Conservation (phyloP, 2,888 invertebrate genomes). For the Polia nebulosa region DNA sequence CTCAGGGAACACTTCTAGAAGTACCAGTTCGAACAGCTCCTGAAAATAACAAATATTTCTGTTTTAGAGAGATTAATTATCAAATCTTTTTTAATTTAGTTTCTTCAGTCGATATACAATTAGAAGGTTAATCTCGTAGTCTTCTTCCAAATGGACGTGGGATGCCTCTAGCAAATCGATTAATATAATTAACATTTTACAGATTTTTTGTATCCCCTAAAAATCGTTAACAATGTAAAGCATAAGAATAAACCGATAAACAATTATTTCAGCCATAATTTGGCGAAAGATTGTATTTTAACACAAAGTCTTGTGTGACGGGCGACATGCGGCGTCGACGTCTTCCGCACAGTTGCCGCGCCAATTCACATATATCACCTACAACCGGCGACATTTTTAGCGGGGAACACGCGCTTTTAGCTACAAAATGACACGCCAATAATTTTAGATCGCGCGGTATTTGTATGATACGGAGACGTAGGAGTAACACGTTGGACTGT, state of each 20-base stretch:
- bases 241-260: slow-evolving; percentile 33
- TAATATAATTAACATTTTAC: background rate
- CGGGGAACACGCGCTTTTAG: slow-evolving; percentile 74
- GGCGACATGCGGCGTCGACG: slow-evolving; percentile 39
- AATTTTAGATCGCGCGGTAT: slow-evolving; percentile 69
- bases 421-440: slow-evolving; percentile 70
- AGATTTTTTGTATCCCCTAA: background rate
- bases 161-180: background rate
- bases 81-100: background rate
- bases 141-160: background rate
- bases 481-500: slow-evolving; percentile 27
- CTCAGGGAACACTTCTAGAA: slow-evolving; percentile 93
- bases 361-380: slow-evolving; percentile 78
- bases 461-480: slow-evolving; percentile 53
- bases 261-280: slow-evolving; percentile 19
- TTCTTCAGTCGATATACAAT: background rate
- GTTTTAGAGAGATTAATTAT: background rate
- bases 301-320: slow-evolving; percentile 31
- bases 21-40: slow-evolving; percentile 93
- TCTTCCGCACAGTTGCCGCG: slow-evolving; percentile 71
- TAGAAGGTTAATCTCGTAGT: background rate
- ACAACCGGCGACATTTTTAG: slow-evolving; percentile 82
- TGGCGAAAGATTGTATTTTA: slow-evolving; percentile 24
- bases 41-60: slow-evolving; percentile 80
- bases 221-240: background rate